A percentile compares a stretch with the other conserved stretches of the same genome.
Conservation (phyloP, 2,888 invertebrate genomes). For the Rhingia campestris region DNA sequence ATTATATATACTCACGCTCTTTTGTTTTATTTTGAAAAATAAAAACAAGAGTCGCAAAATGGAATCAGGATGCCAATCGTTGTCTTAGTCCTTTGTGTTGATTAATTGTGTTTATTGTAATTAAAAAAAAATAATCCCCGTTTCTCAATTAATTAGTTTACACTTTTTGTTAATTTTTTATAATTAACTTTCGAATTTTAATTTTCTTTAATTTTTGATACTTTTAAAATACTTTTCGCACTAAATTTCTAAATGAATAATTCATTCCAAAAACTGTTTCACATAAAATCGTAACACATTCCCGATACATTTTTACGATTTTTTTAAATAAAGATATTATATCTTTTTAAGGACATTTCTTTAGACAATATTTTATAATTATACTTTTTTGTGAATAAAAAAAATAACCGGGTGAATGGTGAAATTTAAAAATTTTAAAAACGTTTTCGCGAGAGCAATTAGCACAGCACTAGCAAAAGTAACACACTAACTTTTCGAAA, state of each 20-base stretch:
- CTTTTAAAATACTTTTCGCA: constrained; percentile 55
- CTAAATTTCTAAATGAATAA: constrained; percentile 41
- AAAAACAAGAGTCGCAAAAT: constrained; percentile 34
- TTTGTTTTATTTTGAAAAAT: constrained; percentile 43
- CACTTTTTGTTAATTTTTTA: not conserved
- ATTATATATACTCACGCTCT: constrained; percentile 49
- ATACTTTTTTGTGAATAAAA: not conserved
- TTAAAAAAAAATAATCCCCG: not conserved
- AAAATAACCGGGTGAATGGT: not conserved
- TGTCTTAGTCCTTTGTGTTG: not conserved
- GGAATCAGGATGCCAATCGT: constrained; percentile 28
- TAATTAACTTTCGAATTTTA: constrained; percentile 5
- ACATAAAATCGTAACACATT: constrained; percentile 42
- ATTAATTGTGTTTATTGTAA: not conserved
- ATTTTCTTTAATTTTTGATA: not conserved
- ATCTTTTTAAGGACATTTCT: constrained; percentile 1
- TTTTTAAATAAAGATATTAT: constrained; percentile 1
- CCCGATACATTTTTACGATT: constrained; percentile 47
- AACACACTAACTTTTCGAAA: constrained; percentile 62
- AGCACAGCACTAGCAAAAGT: constrained; percentile 71
- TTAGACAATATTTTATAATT: not conserved
- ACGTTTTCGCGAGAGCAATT: constrained; percentile 68
- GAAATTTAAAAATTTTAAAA: constrained; percentile 3
- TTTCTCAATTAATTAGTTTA: not conserved
- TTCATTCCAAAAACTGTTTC: constrained; percentile 46